Base-by-base conservation (phyloP, 2,113 vertebrate genomes). In the Centrocercus urophasianus region DNA sequence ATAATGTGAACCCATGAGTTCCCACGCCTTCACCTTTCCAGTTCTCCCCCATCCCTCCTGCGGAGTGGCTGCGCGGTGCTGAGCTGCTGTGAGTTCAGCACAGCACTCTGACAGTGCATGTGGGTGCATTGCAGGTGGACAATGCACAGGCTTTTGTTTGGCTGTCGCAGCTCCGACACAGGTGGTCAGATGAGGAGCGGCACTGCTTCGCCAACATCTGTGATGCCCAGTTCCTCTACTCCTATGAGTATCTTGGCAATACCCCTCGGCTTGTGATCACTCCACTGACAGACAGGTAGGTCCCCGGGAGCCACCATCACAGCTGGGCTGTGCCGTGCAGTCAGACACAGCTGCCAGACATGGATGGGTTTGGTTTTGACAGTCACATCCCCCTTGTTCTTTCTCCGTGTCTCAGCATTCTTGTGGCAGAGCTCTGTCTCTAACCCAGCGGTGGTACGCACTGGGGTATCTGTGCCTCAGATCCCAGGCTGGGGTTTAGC, bases 241-340 rank as follows among this genome's bases (percentile, higher is more conserved):
- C 97, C 63, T 99, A 99, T 3, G 99, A 99, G 89, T 99, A 99
- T 93, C 98, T 99, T 79, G 99, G 99, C 91, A 99, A 99, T 94
- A 99, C 99, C 0, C 98, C 99, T 10, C 98, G 99, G 59, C 97
- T 99, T 10, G 99, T 99, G 69, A 99, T 99, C 98, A 99, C 99
- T 8, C 99, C 99, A 5, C 96, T 99, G 65, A 99, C 99, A 1
- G 99, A 99, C 97, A 98, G 99, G 99, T 99, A 83, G 59, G 92
- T 50, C 22, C 16, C 14, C 1, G 4, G 54, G 57, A 71, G 18
- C 25, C 34, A 52, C 24, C 21, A 1, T 24, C 14, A 9, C 6
- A 11, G 32, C 67, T 66, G 45, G 30, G n/a, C 22, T 67, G 66
- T 65, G 30, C 19, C 30, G 3, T 0, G 3, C n/a, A 38, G 61